phyloP scores from a whole-genome alignment of 1,140 invertebrate species.

The Schmidtea mediterranea region DNA sequence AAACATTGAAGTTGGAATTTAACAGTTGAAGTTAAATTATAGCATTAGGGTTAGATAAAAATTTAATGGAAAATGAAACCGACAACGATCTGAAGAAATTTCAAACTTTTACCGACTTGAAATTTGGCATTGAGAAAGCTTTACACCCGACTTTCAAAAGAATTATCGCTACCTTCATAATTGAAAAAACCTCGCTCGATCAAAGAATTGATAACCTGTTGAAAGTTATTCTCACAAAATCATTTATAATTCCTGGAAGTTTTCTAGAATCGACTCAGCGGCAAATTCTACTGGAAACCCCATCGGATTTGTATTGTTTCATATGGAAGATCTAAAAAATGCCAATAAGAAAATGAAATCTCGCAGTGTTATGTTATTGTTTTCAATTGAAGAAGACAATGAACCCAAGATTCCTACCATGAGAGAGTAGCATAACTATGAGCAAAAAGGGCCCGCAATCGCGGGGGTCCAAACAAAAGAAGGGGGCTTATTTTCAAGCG shows the following conservation, averaged over 20 bases:
- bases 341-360: slow-evolving; percentile 15
- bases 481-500: no score
- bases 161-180: slow-evolving; percentile 25
- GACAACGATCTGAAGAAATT: slow-evolving; percentile 29
- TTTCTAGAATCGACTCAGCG: slow-evolving; percentile 29
- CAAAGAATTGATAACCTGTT: slow-evolving; percentile 24
- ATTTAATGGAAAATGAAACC: slow-evolving; percentile 23
- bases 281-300: slow-evolving; percentile 27
- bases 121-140: slow-evolving; percentile 27
- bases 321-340: slow-evolving; percentile 21
- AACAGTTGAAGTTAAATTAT: no score
- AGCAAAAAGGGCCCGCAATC: no score
- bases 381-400: slow-evolving; percentile 7
- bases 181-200: slow-evolving; percentile 25
- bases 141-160: slow-evolving; percentile 28
- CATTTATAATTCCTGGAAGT: slow-evolving; percentile 29
- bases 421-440: no score
- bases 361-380: slow-evolving; percentile 1
- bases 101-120: slow-evolving; percentile 28
- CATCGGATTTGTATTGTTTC: slow-evolving; percentile 28
- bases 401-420: slow-evolving; percentile 6
- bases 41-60: no score
- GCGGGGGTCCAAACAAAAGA: no score
- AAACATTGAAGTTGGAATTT: no score
- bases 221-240: slow-evolving; percentile 26